Base-by-base conservation (phyloP, 1,140 invertebrate species). In the Bombus balteatus region DNA sequence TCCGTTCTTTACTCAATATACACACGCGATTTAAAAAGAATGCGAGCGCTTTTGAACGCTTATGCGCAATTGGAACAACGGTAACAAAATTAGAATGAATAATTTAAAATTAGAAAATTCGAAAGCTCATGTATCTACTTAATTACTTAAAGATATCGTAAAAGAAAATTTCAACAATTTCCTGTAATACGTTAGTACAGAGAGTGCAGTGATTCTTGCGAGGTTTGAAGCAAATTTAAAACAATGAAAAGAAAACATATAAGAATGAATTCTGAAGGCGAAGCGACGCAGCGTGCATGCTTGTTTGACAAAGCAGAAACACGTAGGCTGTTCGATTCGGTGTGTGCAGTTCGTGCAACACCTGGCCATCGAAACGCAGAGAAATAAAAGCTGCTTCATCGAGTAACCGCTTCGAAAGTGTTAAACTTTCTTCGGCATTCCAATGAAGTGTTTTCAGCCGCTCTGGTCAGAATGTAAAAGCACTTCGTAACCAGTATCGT, bases 361-460 rank as follows among this genome's bases (percentile, higher is more conserved):
- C n/a, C 59, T 34, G 34, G 62, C 57, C 12, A 65, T 82, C 81
- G 74, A 41, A 57, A 41, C 15, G 43, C 34, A 28, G 13, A 41
- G 37, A n/a, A 57, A 83, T 59, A 70, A 39, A 70, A 70, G 73
- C 43, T 34, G 78, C 3, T n/a, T 65, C 39, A 10, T 39, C 32
- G 57, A 34, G 57, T 28, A 43, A 66, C 37, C 32, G 22, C 59
- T 74, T 32, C 72, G 68, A 41, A 89, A 81, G 83, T 68, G 73
- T 77, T 53, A 68, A 74, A 81, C 74, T 86, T 84, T 85, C 82
- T 66, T 88, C 74, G 79, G 77, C 77, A 81, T 89, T 85, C 87
- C 86, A 59, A 66, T 34, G 77, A 78, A 70, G 65, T 25, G 76
- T 83, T 77, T 70, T n/a, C 65, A 47, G 41, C 6, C 41, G 28